These are phyloP conservation scores for Clarias platycephalus DNA, from an alignment of 2,797 vertebrate genomes.

Conservation along the genomic window DNA sequence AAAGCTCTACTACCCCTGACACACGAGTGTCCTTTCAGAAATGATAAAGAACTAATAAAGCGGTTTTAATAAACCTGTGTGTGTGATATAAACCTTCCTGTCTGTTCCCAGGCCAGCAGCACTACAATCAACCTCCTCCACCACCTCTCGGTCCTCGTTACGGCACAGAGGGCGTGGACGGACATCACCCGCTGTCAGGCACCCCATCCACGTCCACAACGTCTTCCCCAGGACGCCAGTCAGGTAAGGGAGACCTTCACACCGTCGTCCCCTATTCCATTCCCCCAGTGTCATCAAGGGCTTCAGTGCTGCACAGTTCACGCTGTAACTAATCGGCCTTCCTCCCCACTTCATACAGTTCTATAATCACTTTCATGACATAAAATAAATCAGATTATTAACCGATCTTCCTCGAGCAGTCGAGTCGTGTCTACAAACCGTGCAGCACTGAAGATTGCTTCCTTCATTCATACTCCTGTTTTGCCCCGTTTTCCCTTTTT, in stretches of 20 bases:
- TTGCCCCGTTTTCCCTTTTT: constrained; percentile 6
- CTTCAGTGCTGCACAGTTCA: constrained; percentile 22
- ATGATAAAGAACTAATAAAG: not conserved
- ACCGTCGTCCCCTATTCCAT: not conserved
- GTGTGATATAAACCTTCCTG: not conserved
- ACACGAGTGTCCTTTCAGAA: not conserved
- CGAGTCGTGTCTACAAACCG: not conserved
- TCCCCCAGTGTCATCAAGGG: not conserved
- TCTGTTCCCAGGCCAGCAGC: constrained; percentile 57
- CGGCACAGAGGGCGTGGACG: constrained; percentile 54
- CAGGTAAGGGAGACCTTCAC: constrained; percentile 61
- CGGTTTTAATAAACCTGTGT: not conserved
- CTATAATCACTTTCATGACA: not conserved
- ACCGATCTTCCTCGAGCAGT: not conserved
- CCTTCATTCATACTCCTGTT: not conserved
- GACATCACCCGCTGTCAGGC: constrained; percentile 61
- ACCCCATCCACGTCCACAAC: constrained; percentile 70
- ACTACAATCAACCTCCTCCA: constrained; percentile 65
- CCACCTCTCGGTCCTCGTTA: constrained; percentile 61
- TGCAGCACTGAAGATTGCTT: constrained; percentile 22
- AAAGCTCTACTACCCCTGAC: not conserved
- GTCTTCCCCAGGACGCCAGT: constrained; percentile 72
- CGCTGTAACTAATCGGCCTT: not conserved
- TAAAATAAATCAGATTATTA: not conserved
- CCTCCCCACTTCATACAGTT: too few relatives aligned